Conservation (phyloP, 1,140 invertebrate species). For the Diplogasteroides magnus region DNA sequence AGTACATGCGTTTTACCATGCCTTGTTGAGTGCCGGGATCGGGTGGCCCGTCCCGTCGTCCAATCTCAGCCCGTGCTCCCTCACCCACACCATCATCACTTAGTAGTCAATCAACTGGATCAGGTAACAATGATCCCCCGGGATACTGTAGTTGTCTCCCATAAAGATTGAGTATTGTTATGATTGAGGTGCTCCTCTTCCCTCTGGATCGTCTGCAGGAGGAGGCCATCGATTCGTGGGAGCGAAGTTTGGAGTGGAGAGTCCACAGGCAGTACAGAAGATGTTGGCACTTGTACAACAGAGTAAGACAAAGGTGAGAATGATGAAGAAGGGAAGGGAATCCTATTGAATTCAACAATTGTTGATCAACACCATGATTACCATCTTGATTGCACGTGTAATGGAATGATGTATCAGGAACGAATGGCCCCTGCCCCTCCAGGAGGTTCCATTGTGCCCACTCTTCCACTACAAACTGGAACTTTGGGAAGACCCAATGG, state of each 20-base stretch:
- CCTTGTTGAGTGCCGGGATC: no score
- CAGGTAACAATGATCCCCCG: conserved; percentile 20
- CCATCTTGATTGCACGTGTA: no score
- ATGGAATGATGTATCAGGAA: no score
- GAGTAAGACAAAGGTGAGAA: conserved; percentile 64
- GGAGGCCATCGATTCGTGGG: conserved; percentile 1
- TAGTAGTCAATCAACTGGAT: conserved; percentile 64
- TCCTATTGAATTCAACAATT: conserved; percentile 16
- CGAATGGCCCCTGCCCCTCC: no score
- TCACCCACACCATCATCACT: conserved; percentile 81
- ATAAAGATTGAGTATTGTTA: conserved; percentile 7
- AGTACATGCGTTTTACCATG: no score
- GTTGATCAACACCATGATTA: no score
- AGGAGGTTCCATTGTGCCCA: conserved; percentile 21
- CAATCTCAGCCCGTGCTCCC: conserved; percentile 67
- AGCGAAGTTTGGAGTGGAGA: conserved; percentile 71
- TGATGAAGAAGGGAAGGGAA: conserved; percentile 1
- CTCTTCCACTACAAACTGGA: no score
- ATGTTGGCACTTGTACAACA: conserved; percentile 77
- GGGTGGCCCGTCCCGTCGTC: conserved; percentile 51
- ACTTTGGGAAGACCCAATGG: no score
- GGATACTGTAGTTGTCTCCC: conserved; percentile 14
- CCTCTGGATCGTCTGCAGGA: conserved; percentile 7
- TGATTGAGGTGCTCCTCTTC: conserved; percentile 35
- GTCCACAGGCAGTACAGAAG: conserved; percentile 87